Conservation (phyloP, 2,113 vertebrate species). For the Archilochus colubris region DNA sequence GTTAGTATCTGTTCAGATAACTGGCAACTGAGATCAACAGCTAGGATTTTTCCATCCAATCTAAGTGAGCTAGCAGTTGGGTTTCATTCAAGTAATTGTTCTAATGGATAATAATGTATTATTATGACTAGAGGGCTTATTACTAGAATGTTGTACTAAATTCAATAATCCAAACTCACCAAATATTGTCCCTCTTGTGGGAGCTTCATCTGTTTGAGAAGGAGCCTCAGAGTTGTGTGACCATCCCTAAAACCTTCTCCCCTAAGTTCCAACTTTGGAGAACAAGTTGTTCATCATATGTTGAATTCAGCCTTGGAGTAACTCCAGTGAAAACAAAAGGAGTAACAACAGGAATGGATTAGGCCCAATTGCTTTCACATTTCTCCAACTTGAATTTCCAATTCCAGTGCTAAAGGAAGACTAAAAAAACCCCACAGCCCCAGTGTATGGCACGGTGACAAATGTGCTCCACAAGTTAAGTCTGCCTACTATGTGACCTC, state of each 20-base stretch:
- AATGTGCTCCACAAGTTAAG: background rate
- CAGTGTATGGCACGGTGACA: background rate
- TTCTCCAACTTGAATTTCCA: conserved; percentile 51
- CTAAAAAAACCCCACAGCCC: background rate
- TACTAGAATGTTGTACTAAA: background rate
- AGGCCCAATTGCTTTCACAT: conserved; percentile 63
- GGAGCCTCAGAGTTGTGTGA: conserved; percentile 35
- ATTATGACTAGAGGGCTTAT: conserved; percentile 25
- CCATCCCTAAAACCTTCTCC: conserved; percentile 49
- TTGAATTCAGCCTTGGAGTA: conserved; percentile 55
- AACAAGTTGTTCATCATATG: conserved; percentile 57
- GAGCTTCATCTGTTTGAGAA: conserved; percentile 22
- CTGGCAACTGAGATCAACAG: background rate
- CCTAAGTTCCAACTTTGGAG: conserved; percentile 24
- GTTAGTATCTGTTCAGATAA: background rate
- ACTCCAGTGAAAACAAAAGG: conserved; percentile 64
- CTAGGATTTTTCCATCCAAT: background rate
- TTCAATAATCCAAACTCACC: conserved; percentile 1
- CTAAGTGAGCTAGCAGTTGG: background rate
- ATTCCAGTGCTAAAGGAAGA: conserved; percentile 2
- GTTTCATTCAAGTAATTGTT: conserved; percentile 50
- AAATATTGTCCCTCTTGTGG: background rate
- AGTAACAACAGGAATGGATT: conserved; percentile 61
- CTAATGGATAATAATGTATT: conserved; percentile 37
- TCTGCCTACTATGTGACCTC: background rate